Evolutionary conservation across 2,113 vertebrate genomes (phyloP).

Genomic region (Gallinago jamesoni): DNA sequence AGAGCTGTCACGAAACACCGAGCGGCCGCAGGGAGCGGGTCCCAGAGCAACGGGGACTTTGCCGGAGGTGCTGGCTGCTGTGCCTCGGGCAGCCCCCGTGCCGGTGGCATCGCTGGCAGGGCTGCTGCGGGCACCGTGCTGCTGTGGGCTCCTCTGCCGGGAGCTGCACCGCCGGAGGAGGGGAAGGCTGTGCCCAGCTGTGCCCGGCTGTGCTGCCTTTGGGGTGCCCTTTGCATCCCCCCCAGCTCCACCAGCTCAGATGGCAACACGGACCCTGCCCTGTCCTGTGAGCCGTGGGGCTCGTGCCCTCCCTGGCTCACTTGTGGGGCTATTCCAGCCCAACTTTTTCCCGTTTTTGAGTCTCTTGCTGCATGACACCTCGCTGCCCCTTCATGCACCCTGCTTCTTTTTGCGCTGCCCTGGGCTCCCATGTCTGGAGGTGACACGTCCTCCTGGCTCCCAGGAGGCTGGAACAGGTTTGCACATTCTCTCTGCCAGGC

Average conservation of each 20-base stretch:
- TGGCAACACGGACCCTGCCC: not conserved
- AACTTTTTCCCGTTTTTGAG: not conserved
- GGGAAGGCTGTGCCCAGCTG: not conserved
- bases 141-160: not conserved
- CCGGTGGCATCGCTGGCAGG: not conserved
- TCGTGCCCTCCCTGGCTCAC: not conserved
- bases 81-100: not conserved
- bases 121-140: rapidly evolving
- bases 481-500: not conserved
- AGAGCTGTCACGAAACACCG: not conserved
- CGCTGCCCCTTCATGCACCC: rapidly evolving
- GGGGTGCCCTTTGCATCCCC: not conserved
- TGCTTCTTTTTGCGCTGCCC: not conserved
- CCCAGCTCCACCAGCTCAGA: not conserved
- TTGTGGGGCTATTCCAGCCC: not conserved
- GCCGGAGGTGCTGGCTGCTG: not conserved
- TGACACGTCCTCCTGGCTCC: not conserved
- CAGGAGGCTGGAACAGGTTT: not conserved
- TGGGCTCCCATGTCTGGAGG: not conserved
- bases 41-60: not conserved
- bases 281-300: not conserved
- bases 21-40: rapidly evolving
- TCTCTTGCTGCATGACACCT: not conserved
- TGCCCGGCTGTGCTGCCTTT: too few relatives aligned
- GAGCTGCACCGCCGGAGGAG: not conserved